phyloP scores from a whole-genome alignment of 2,113 vertebrate genomes.

The Bettongia penicillata region DNA sequence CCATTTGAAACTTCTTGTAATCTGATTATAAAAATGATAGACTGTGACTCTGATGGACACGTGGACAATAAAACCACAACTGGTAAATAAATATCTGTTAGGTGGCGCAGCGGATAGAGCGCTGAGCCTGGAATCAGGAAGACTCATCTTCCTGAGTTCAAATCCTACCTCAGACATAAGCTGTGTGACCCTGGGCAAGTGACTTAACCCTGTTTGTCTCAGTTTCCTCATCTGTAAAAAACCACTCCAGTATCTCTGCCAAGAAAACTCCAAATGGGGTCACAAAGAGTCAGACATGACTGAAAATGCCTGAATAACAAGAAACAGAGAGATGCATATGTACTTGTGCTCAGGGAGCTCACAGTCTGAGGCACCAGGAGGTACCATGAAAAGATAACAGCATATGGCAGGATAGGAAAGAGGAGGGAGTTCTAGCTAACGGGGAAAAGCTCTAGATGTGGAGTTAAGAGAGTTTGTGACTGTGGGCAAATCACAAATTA shows the following conservation, averaged over 20 bases:
- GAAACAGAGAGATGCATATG: too few relatives aligned
- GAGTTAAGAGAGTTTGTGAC: neutral
- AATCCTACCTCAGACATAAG: neutral
- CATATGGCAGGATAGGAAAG: neutral
- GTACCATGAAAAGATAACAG: neutral
- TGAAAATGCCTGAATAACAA: too few relatives aligned
- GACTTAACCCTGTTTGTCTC: too few relatives aligned
- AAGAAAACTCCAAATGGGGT: too few relatives aligned
- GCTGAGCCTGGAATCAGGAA: neutral
- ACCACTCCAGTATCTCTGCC: too few relatives aligned
- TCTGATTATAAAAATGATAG: neutral
- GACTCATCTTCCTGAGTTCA: neutral
- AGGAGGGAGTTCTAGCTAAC: neutral
- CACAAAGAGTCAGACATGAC: too few relatives aligned
- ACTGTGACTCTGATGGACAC: neutral
- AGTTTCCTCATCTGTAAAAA: too few relatives aligned
- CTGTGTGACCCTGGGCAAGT: neutral
- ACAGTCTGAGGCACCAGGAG: neutral
- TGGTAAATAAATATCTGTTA: neutral
- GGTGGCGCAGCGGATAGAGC: neutral
- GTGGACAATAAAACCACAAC: neutral
- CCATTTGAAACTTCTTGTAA: neutral
- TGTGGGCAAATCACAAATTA: neutral
- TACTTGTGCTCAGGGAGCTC: neutral
- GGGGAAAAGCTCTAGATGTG: neutral